phyloP scores from a whole-genome alignment of 2,797 vertebrate genomes.

The Halcyon smyrnensis region DNA sequence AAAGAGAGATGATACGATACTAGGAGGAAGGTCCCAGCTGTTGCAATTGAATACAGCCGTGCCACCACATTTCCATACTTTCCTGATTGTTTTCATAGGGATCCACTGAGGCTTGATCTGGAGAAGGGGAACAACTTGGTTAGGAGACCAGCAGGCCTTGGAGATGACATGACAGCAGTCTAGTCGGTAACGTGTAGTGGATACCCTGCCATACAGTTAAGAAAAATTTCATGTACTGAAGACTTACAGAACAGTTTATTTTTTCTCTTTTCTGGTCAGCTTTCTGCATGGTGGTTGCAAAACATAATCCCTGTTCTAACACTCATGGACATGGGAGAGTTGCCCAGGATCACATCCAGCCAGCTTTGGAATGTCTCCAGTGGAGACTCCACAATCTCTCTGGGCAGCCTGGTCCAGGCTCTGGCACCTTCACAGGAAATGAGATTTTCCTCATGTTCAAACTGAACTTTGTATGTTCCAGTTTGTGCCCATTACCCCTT shows the following conservation, averaged over 20 bases:
- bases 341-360: not conserved
- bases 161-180: not conserved
- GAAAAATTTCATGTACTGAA: not conserved
- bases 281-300: not conserved
- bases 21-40: not conserved
- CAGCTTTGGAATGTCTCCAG: not conserved
- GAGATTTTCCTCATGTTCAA: too few relatives aligned
- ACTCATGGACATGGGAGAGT: not conserved
- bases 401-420: not conserved
- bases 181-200: not conserved
- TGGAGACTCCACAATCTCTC: not conserved
- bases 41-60: not conserved
- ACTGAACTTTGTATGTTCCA: too few relatives aligned
- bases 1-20: not conserved
- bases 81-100: not conserved
- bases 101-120: not conserved
- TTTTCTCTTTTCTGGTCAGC: not conserved
- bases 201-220: not conserved
- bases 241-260: not conserved
- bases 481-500: too few relatives aligned
- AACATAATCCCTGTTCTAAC: not conserved
- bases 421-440: not conserved
- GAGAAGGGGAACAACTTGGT: not conserved
- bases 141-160: not conserved
- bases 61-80: not conserved